Base-by-base conservation (phyloP, 2,113 vertebrate genomes). In the Progne subis region DNA sequence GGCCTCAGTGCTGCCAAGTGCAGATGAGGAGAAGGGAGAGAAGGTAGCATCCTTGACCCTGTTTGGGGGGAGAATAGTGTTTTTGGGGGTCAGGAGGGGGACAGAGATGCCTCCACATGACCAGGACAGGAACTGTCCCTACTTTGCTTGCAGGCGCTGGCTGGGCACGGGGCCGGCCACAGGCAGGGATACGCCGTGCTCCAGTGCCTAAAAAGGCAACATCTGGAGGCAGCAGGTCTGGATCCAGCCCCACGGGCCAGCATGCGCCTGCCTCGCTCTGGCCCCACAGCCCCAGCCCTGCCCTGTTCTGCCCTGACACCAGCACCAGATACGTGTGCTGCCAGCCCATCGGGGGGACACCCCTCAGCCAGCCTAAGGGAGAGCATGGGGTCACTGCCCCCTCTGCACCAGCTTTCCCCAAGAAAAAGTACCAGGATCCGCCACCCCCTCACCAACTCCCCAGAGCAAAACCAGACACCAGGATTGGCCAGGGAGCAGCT, bases 161-260 rank as follows among this genome's bases (percentile, higher is more conserved):
- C 79, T 96, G 18, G 0, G 85, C 94, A 80, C 32, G 0, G 26
- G 46, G 85, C 90, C 0, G 29, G 59, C 90, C 43, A 34, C 63
- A 39, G 50, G 67, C 94, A 88, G 59, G 59, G 90, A 88, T 69
- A 18, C 19, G 67, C 67, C n/a, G 82, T 43, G 71, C 86, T 97
- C 91, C 75, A 96, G 95, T 72, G 90, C 98, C 98, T 98, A 98
- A 98, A 98, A 98, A 98, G 98, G 98, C 97, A 98, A 97, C 94
- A 64, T 97, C 95, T 82, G 81, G 86, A 61, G 47, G 82, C 87
- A 75, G 75, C 83, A 3, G 65, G 78, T 75, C 90, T 88, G 82
- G 90, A 94, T 71, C 52, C 5, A 2, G 65, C 90, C 89, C 77
- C 7, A 3, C 5, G 8, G 77, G 85, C 86, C 86, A 75, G 63